Percentiles rank a stretch among this genome's conserved stretches.
These are phyloP conservation scores for Echeneis naucrates DNA, from an alignment of 2,797 vertebrate genomes.

Conservation along the genomic window DNA sequence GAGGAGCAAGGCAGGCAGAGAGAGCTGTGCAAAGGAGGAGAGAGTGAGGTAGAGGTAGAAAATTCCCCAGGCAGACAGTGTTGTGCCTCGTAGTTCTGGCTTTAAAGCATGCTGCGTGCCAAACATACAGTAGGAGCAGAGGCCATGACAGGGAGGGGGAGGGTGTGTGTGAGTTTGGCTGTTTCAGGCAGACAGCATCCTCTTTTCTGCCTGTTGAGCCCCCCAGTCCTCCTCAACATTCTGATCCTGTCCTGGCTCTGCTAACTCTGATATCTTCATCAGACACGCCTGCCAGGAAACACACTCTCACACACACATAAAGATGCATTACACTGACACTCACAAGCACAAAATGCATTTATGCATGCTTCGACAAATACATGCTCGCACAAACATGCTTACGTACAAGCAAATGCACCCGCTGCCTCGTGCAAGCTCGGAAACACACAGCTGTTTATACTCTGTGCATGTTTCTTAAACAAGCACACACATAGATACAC, in stretches of 20 bases:
- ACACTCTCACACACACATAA: slow-evolving; percentile 19
- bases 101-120: slow-evolving; percentile 77
- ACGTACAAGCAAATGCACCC: slow-evolving; percentile 12
- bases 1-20: slow-evolving; percentile 44
- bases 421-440: slow-evolving; percentile 15
- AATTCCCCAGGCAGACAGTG: slow-evolving; percentile 75
- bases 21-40: slow-evolving; percentile 55
- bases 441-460: slow-evolving; percentile 27
- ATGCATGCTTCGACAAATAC: slow-evolving; percentile 30
- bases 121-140: slow-evolving; percentile 71
- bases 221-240: slow-evolving; percentile 72
- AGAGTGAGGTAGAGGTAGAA: slow-evolving; percentile 63
- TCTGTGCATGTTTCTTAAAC: background rate
- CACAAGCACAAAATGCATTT: slow-evolving; percentile 23
- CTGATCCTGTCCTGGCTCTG: slow-evolving; percentile 59
- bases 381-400: slow-evolving; percentile 16
- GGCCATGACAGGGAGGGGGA: slow-evolving; percentile 53
- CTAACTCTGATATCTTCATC: slow-evolving; percentile 83
- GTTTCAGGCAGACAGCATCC: slow-evolving; percentile 51
- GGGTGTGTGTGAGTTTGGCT: slow-evolving; percentile 15
- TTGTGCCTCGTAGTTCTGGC: slow-evolving; percentile 68
- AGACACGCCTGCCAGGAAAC: slow-evolving; percentile 64
- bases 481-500: slow-evolving; percentile 25
- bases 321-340: background rate
- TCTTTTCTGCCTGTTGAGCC: slow-evolving; percentile 59